Evolutionary conservation across 1,140 invertebrate species (phyloP).

Genomic region (Holcopasites calliopsidis): DNA sequence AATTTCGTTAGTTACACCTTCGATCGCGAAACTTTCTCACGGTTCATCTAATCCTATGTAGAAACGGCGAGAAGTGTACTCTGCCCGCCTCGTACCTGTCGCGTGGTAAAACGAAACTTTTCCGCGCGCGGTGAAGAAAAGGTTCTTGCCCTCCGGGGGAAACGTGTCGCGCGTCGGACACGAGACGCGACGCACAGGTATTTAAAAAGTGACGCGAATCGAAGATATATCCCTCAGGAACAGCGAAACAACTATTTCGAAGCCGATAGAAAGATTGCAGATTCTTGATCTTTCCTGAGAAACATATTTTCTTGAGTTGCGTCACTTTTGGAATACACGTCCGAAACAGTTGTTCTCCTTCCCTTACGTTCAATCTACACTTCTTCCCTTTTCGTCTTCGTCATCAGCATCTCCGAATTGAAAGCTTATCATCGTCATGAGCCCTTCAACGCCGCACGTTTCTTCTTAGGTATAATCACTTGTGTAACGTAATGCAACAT

Average conservation of each 20-base stretch:
- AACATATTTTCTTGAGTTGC: too few relatives aligned
- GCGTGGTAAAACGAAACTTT: background rate
- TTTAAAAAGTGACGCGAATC: too few relatives aligned
- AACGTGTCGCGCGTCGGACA: background rate
- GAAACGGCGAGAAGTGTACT: background rate
- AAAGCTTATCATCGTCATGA: conserved; percentile 11
- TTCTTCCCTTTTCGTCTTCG: background rate
- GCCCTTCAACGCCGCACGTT: conserved; percentile 25
- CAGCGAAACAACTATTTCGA: too few relatives aligned
- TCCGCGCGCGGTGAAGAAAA: conserved; percentile 9
- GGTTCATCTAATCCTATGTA: background rate
- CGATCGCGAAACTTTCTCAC: conserved; percentile 26
- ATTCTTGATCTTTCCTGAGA: too few relatives aligned
- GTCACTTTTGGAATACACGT: too few relatives aligned
- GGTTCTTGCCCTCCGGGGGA: background rate
- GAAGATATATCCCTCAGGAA: too few relatives aligned
- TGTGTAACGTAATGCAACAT: conserved; percentile 50
- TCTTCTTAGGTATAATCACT: conserved; percentile 48
- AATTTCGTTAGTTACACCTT: conserved; percentile 48
- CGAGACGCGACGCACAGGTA: too few relatives aligned
- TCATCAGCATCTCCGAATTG: background rate
- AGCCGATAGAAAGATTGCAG: too few relatives aligned
- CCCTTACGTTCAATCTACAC: background rate
- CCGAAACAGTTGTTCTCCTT: background rate
- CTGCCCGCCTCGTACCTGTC: conserved; percentile 35